Conservation (phyloP, 1,140 invertebrate genomes). For the Pseudomyrmex cubaensis region DNA sequence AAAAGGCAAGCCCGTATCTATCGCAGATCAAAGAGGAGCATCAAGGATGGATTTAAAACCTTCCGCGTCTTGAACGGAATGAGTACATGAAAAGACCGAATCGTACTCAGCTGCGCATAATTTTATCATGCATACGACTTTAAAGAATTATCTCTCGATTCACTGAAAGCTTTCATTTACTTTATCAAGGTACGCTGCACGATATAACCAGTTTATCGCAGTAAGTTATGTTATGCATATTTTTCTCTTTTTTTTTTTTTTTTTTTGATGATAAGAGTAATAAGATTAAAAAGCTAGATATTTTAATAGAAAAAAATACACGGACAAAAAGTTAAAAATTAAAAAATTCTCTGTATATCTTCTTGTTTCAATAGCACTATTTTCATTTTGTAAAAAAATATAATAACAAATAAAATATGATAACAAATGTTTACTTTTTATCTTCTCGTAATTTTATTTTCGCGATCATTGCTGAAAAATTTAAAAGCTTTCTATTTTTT, state of each 20-base stretch:
- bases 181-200: constrained; percentile 6
- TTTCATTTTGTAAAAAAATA: no score
- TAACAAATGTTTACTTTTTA: no score
- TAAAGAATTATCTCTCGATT: neutral
- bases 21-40: constrained; percentile 39
- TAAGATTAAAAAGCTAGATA: no score
- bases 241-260: neutral
- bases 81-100: constrained; percentile 1
- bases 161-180: neutral
- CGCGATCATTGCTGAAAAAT: no score
- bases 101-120: constrained; percentile 11
- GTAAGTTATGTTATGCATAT: neutral
- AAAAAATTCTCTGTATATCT: no score
- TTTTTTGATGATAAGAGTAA: no score
- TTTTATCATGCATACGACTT: constrained; percentile 5
- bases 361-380: no score
- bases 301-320: no score
- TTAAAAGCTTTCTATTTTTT: no score
- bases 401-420: no score
- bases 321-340: no score
- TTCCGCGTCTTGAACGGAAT: constrained; percentile 2
- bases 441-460: no score
- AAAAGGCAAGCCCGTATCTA: constrained; percentile 36
- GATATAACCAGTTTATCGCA: neutral
- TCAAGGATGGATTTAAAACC: constrained; percentile 26